Conservation (phyloP, 2,888 invertebrate species). For the Maniola hyperantus region DNA sequence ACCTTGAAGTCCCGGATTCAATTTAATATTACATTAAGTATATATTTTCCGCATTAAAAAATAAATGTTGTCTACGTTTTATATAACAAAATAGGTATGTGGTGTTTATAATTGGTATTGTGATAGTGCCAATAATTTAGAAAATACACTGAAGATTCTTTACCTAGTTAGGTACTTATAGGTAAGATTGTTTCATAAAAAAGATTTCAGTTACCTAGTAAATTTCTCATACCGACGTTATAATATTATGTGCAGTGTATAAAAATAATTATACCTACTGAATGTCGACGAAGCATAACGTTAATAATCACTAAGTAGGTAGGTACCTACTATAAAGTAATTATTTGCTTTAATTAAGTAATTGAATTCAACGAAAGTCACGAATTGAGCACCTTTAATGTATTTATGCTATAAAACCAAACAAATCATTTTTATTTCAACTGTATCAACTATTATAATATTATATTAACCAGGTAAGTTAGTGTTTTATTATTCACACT, state of each 20-base stretch:
- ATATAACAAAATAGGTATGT: neutral
- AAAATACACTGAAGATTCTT: constrained; percentile 24
- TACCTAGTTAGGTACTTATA: constrained; percentile 20
- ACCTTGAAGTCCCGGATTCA: neutral
- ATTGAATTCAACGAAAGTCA: neutral
- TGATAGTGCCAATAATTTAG: constrained; percentile 17
- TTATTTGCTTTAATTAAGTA: neutral
- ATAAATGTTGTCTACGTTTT: neutral
- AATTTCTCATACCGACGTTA: neutral
- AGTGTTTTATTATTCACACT: too few relatives aligned
- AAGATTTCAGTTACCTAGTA: neutral
- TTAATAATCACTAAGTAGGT: neutral
- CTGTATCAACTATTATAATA: neutral
- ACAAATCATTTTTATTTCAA: neutral
- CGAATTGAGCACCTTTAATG: neutral
- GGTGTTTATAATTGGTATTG: constrained; percentile 17
- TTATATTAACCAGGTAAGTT: too few relatives aligned
- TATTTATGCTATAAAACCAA: neutral
- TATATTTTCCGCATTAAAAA: constrained; percentile 5
- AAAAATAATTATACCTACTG: neutral
- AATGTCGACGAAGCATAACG: neutral
- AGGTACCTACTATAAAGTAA: neutral
- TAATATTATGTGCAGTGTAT: constrained; percentile 6
- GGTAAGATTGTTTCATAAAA: constrained; percentile 34
- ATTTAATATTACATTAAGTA: neutral